Conservation (phyloP, 2,888 invertebrate genomes). For the Pardosa pseudoannulata region DNA sequence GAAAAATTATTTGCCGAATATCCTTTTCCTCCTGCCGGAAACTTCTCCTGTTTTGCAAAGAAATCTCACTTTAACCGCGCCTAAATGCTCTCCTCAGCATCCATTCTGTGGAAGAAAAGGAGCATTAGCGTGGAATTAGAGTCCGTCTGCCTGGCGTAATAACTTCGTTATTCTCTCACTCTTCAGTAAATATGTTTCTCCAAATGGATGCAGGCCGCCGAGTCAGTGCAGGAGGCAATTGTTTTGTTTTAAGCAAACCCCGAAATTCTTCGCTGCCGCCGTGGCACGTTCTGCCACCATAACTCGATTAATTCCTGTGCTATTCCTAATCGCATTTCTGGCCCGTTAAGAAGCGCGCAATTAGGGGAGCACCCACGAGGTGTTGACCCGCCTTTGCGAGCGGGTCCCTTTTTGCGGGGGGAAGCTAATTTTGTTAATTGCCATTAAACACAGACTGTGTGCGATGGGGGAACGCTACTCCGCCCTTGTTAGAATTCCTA, state of each 20-base stretch:
- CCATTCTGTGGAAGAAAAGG: conserved; percentile 12
- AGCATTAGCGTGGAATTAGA: conserved; percentile 34
- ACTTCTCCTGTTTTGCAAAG: conserved; percentile 14
- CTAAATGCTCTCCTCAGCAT: not conserved
- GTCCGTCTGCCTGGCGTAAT: conserved; percentile 28
- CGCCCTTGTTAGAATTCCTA: conserved; percentile 15
- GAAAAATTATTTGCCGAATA: not conserved
- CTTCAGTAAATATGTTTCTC: conserved; percentile 15
- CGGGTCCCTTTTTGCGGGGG: conserved; percentile 36
- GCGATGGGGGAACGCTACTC: not conserved
- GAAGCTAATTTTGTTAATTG: conserved; percentile 67
- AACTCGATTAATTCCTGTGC: conserved; percentile 66
- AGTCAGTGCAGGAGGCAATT: conserved; percentile 23
- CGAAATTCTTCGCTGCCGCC: conserved; percentile 27
- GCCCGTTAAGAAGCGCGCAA: conserved; percentile 56
- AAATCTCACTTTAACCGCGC: conserved; percentile 12
- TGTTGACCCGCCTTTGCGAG: conserved; percentile 55
- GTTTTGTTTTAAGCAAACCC: conserved; percentile 40
- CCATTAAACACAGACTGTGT: conserved; percentile 53
- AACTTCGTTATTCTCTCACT: conserved; percentile 44
- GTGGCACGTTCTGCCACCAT: conserved; percentile 39
- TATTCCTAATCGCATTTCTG: conserved; percentile 63
- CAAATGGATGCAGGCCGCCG: conserved; percentile 13
- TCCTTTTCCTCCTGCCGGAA: not conserved
- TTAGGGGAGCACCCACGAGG: conserved; percentile 58